Evolutionary conservation across 2,888 invertebrate species (phyloP), one percentile per base, ranked within the genome.

Genomic region (Cyclophora albipunctata): DNA sequence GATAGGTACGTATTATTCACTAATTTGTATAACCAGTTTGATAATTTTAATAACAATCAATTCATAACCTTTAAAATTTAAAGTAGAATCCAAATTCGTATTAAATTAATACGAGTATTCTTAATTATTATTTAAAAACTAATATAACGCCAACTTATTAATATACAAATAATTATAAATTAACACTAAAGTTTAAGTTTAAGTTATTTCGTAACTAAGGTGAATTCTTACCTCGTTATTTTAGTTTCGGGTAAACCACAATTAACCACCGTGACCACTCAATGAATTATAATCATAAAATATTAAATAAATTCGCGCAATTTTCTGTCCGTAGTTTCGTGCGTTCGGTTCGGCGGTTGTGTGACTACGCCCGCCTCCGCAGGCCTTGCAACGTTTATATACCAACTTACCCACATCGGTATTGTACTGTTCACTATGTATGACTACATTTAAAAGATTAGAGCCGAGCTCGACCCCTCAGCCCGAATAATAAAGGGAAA

Each of bases 341-440:
- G 58, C 63, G 70, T 63, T 54, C 70, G 59, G 63, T 54, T 60
- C 73, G 62, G 62, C 57, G 78, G 50, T 59, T 51, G 59, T 67
- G 64, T 64, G 72, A 81, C 81, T 84, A 80, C 81, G 76, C 73
- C 73, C 77, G 78, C 70, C 71, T 70, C 74, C 67, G 71, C 67
- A 64, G 57, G 63, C 66, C 73, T 69, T 67, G 62, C 64, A 59
- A 65, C 64, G 76, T 81, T 83, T 85, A 81, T 84, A 85, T 83
- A 80, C 73, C 63, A 63, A 60, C 57, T 55, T 63, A 67, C 64
- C 71, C 66, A 64, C 66, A 68, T 68, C 37, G 37, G 37, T 37
- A 37, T 37, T 37, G 37, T 37, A 37, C 64, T 65, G 60, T 70
- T 64, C 67, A 66, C 67, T 71, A 64, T 71, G 69, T 67, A 60